A percentile compares a stretch with the other conserved stretches of the same genome.
phyloP scores from a whole-genome alignment of 2,113 vertebrate species.

The Symphodus melops region DNA sequence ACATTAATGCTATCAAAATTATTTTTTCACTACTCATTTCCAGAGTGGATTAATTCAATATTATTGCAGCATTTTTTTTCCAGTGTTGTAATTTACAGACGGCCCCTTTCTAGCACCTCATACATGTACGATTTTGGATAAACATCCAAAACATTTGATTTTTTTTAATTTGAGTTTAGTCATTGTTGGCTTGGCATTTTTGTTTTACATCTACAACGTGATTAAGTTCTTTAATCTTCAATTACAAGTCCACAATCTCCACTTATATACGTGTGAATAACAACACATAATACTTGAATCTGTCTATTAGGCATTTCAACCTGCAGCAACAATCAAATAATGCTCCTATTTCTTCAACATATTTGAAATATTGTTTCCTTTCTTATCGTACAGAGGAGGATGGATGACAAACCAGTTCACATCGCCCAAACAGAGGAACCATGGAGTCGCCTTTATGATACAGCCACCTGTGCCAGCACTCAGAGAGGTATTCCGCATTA shows the following conservation, averaged over 20 bases:
- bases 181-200: not conserved
- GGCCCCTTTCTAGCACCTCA: too few relatives aligned
- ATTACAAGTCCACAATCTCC: not conserved
- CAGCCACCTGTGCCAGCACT: slow-evolving; percentile 77
- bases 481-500: slow-evolving; percentile 58
- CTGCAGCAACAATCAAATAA: not conserved
- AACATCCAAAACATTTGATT: too few relatives aligned
- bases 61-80: too few relatives aligned
- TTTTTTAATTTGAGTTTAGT: not conserved
- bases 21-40: too few relatives aligned
- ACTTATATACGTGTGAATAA: not conserved
- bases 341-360: not conserved
- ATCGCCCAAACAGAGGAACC: slow-evolving; percentile 85
- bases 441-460: slow-evolving; percentile 82
- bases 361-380: not conserved
- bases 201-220: too few relatives aligned
- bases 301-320: not conserved
- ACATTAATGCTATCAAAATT: too few relatives aligned
- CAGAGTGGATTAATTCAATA: too few relatives aligned
- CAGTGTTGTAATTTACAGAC: too few relatives aligned
- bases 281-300: too few relatives aligned
- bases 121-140: too few relatives aligned
- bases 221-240: too few relatives aligned
- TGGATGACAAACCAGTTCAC: slow-evolving; percentile 70
- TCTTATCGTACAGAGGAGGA: slow-evolving; percentile 70